Percentiles rank a stretch among this genome's conserved stretches.
Conservation (phyloP, 2,797 vertebrate species). For the Peromyscus eremicus region DNA sequence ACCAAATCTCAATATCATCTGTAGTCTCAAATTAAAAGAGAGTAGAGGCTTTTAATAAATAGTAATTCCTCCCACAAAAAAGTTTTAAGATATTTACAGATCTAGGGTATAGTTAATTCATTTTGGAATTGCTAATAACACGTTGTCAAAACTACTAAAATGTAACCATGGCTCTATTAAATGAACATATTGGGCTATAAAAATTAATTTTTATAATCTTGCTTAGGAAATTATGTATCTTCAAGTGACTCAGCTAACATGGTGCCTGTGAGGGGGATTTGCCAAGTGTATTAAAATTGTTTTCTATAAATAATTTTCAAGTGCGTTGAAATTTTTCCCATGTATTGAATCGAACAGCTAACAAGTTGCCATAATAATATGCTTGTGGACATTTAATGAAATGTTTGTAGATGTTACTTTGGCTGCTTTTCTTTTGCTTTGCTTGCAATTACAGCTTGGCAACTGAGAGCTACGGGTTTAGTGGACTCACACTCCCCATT, state of each 20-base stretch:
- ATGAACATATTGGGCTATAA: background rate
- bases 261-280: background rate
- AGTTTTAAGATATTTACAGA: slow-evolving; percentile 39
- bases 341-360: slow-evolving; percentile 39
- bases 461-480: background rate
- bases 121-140: slow-evolving; percentile 6
- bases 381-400: slow-evolving; percentile 42
- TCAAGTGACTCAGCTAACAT: background rate
- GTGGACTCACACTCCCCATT: background rate
- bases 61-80: background rate
- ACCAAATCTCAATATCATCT: background rate
- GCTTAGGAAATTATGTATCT: slow-evolving; percentile 22
- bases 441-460: background rate
- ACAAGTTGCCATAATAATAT: slow-evolving; percentile 15
- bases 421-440: background rate
- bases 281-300: slow-evolving; percentile 14
- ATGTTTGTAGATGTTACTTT: slow-evolving; percentile 19
- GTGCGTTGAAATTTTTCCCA: slow-evolving; percentile 17
- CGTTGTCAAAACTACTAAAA: background rate
- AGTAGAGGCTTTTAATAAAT: background rate
- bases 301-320: slow-evolving; percentile 54
- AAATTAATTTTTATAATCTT: slow-evolving; percentile 13
- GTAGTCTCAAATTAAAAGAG: background rate
- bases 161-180: background rate
- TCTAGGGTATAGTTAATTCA: slow-evolving; percentile 15